phyloP scores from a whole-genome alignment of 2,113 vertebrate species.

The Baryphthengus martii region DNA sequence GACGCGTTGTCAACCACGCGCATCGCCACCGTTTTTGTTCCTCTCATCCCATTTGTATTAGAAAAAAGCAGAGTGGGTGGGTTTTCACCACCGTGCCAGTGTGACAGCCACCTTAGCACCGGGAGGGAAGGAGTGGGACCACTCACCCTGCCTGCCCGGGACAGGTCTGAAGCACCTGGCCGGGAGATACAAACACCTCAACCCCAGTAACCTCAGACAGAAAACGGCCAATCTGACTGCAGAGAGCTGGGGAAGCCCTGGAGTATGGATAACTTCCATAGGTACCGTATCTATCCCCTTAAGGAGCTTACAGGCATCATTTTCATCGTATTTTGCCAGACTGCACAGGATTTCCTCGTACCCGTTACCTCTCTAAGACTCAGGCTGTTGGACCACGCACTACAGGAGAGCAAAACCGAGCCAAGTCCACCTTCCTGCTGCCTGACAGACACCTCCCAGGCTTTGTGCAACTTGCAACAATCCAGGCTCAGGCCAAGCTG shows the following conservation, averaged over 20 bases:
- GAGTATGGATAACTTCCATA: background rate
- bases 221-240: background rate
- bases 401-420: background rate
- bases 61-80: background rate
- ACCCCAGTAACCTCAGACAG: background rate
- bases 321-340: background rate
- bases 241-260: background rate
- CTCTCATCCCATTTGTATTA: fast-evolving
- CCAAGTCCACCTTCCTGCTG: background rate
- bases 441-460: background rate
- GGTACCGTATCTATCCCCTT: background rate
- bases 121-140: background rate
- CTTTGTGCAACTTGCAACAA: background rate
- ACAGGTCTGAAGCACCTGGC: background rate
- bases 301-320: background rate
- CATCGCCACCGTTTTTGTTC: fast-evolving
- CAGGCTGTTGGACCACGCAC: fast-evolving
- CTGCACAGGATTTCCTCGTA: background rate
- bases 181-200: background rate
- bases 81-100: fast-evolving
- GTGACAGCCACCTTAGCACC: fast-evolving
- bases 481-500: background rate
- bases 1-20: fast-evolving
- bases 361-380: background rate
- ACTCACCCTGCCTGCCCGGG: background rate